A percentile compares a stretch with the other conserved stretches of the same genome.
These are phyloP conservation scores for Isaurus tuberculatus DNA, from an alignment of 92 coral and sea anemone genomes.

Conservation along the genomic window DNA sequence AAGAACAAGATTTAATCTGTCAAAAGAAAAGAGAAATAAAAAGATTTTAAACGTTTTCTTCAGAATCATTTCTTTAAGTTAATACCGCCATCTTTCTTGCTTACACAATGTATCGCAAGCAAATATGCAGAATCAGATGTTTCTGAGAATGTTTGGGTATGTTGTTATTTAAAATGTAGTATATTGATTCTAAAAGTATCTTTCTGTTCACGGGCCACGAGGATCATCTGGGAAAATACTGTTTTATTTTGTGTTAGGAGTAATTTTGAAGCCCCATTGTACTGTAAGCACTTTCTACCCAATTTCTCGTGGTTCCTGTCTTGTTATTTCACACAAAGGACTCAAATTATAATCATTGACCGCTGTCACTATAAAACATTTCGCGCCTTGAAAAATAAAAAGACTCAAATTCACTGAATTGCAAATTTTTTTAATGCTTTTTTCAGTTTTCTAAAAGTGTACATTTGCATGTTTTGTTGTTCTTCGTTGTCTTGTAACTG, in stretches of 20 bases:
- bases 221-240: neutral
- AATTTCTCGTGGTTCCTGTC: neutral
- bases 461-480: neutral
- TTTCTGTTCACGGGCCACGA: neutral
- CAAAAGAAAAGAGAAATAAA: neutral
- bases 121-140: neutral
- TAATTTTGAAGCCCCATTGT: neutral
- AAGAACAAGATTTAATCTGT: neutral
- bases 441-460: neutral
- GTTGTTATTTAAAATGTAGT: conserved; percentile 1
- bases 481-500: neutral
- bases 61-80: neutral
- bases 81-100: conserved; percentile 5
- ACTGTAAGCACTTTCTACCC: neutral
- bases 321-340: neutral
- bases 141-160: neutral
- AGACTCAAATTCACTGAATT: neutral
- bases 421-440: neutral
- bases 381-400: conserved; percentile 33
- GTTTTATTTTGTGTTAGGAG: neutral
- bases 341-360: conserved; percentile 7
- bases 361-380: conserved; percentile 18
- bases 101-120: neutral
- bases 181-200: neutral
- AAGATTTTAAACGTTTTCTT: neutral